These are phyloP conservation scores for Thaumetopoea pityocampa DNA, from an alignment of 1,140 invertebrate genomes.

Conservation along the genomic window DNA sequence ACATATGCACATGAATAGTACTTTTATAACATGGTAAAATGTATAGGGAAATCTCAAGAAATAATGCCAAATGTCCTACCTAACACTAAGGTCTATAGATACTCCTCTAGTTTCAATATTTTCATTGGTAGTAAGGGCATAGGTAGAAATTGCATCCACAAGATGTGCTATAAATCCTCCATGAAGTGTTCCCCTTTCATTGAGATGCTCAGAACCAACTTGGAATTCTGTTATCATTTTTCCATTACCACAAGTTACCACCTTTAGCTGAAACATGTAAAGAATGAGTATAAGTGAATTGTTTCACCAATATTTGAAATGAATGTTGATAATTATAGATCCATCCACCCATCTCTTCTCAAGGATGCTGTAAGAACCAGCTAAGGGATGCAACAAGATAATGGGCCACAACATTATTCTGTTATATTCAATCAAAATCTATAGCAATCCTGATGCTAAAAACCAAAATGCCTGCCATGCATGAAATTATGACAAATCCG, in stretches of 20 bases:
- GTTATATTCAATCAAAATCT: too few relatives aligned
- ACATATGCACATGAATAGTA: too few relatives aligned
- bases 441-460: too few relatives aligned
- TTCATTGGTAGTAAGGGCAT: slow-evolving; percentile 84
- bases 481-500: too few relatives aligned
- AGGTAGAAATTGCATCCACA: slow-evolving; percentile 89
- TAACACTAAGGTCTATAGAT: slow-evolving; percentile 67
- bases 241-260: slow-evolving; percentile 82
- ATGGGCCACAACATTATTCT: too few relatives aligned
- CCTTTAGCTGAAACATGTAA: slow-evolving; percentile 77
- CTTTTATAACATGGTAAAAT: too few relatives aligned
- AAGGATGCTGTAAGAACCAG: too few relatives aligned
- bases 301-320: neutral
- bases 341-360: too few relatives aligned
- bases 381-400: too few relatives aligned
- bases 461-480: too few relatives aligned
- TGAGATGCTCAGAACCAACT: slow-evolving; percentile 86
- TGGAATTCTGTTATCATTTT: slow-evolving; percentile 84
- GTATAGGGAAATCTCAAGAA: too few relatives aligned
- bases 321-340: too few relatives aligned
- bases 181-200: slow-evolving; percentile 85
- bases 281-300: slow-evolving; percentile 1
- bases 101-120: slow-evolving; percentile 78
- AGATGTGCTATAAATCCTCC: slow-evolving; percentile 90
- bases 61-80: slow-evolving; percentile 33